These are phyloP conservation scores for Schizopygopsis pylzovi DNA, from an alignment of 2,797 vertebrate species.

Conservation along the genomic window DNA sequence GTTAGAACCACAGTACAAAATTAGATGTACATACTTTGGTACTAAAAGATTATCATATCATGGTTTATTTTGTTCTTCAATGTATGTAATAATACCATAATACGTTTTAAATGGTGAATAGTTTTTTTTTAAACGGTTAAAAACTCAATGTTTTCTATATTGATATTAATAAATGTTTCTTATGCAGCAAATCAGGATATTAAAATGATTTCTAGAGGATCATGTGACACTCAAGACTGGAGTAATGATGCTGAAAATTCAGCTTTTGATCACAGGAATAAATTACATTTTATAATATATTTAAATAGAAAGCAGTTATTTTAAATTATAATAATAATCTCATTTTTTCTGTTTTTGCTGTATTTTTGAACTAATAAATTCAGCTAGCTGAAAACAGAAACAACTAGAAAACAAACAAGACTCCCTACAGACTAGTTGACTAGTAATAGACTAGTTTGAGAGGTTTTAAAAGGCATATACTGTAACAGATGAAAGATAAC, in stretches of 20 bases:
- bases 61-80: not conserved
- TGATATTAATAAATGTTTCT: not conserved
- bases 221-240: not conserved
- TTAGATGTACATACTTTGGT: not conserved
- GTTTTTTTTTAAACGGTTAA: no score
- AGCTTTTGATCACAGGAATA: not conserved
- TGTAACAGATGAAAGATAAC: not conserved
- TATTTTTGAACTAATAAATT: not conserved
- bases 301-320: not conserved
- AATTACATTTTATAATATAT: not conserved
- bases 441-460: no score
- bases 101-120: not conserved
- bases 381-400: not conserved
- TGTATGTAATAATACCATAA: not conserved
- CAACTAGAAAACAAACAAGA: not conserved
- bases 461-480: not conserved
- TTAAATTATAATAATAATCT: not conserved
- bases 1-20: not conserved
- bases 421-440: not conserved
- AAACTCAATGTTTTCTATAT: not conserved
- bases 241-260: not conserved
- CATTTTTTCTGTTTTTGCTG: not conserved
- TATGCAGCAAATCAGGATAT: not conserved
- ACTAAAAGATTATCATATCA: not conserved
- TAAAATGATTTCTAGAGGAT: not conserved